Evolutionary conservation across 2,113 vertebrate species (phyloP), one percentile per base, ranked within the genome.

Genomic region (Brachypodius melanocephalos): DNA sequence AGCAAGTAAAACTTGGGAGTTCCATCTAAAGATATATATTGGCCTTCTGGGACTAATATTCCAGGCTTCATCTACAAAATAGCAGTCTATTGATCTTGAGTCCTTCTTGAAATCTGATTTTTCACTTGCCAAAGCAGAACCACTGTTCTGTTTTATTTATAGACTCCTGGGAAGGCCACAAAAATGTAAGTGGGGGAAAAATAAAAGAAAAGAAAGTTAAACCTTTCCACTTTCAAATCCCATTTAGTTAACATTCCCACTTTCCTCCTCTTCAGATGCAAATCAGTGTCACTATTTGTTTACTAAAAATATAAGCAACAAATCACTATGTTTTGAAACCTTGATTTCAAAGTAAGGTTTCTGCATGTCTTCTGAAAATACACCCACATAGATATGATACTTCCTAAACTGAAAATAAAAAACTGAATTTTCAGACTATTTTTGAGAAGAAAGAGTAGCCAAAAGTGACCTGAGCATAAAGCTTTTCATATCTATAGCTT

Each of bases 81-180:
- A 80, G 24, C 63, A 42, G 49, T 36, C 75, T 93, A 34, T 82
- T 93, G 87, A 93, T 87, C 88, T 93, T 19, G 8, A 82, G n/a
- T 63, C 34, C 24, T 36, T 91, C 74, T 65, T n/a, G 17, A 95
- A 90, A 77, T 66, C 80, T 88, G 89, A 86, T 90, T 90, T 94
- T 95, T 97, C 82, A 55, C 31, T 86, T 95, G 67, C 68, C 81
- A 90, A 75, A 85, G 43, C 62, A 88, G 26, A 86, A 49, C 8
- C 45, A 48, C 72, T 78, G 21, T 67, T 94, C 38, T 78, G 16
- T 43, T 95, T 96, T 93, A 96, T 95, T 95, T 94, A 91, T 91
- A 76, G 75, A 68, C 82, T 94, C 54, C 12, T n/a, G 66, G 59
- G 54, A 94, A 83, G 15, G 62, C 11, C n/a, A 63, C 34, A 57